A percentile compares a stretch with the other conserved stretches of the same genome.
These are phyloP conservation scores for Pteronura brasiliensis DNA, from an alignment of 2,113 vertebrate species.

Conservation along the genomic window DNA sequence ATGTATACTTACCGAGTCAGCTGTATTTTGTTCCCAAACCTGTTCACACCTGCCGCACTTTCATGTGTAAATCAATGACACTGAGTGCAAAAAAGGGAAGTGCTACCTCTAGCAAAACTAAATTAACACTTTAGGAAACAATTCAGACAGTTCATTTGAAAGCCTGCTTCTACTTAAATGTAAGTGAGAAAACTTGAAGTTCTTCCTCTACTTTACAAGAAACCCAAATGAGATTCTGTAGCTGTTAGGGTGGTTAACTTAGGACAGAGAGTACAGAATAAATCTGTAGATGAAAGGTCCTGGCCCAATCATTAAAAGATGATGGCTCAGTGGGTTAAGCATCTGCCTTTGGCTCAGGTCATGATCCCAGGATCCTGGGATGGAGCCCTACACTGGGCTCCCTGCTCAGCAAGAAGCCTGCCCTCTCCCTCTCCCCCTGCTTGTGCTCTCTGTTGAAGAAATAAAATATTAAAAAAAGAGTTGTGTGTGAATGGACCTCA, in stretches of 20 bases:
- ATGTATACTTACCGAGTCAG: neutral
- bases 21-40: neutral
- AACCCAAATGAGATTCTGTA: neutral
- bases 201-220: slow-evolving; percentile 25
- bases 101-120: slow-evolving; percentile 17
- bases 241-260: neutral
- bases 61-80: neutral
- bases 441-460: neutral
- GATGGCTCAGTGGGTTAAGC: neutral
- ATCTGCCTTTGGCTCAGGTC: too few species aligned
- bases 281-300: neutral
- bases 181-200: neutral
- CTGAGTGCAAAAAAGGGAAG: neutral
- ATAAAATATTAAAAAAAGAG: neutral
- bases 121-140: neutral
- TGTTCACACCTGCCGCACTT: neutral
- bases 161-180: neutral
- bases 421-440: neutral
- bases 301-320: neutral
- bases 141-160: neutral
- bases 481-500: neutral
- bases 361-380: too few species aligned
- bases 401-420: neutral
- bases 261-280: neutral
- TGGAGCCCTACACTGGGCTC: neutral